These are phyloP conservation scores for Dromaius novaehollandiae DNA, from an alignment of 2,113 vertebrate genomes.

Conservation along the genomic window DNA sequence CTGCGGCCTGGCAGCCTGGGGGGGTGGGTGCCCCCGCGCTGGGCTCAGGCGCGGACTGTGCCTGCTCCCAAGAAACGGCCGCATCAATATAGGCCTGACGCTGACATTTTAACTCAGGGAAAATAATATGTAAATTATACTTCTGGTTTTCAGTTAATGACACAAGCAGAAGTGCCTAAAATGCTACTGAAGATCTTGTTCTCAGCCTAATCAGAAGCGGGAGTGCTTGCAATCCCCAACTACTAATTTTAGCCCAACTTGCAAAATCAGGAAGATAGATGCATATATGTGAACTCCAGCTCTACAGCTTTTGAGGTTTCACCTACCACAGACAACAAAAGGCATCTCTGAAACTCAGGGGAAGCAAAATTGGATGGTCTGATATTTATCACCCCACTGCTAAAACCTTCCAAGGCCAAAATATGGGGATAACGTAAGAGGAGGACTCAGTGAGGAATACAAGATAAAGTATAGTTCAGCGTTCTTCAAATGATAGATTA, in stretches of 20 bases:
- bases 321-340: not conserved
- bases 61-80: not conserved
- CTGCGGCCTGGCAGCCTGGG: not conserved
- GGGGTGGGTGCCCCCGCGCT: not conserved
- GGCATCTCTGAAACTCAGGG: not conserved
- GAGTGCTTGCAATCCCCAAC: slow-evolving; percentile 36
- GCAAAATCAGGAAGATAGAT: not conserved
- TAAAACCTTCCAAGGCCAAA: not conserved
- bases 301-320: not conserved
- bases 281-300: not conserved
- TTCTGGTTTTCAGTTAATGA: not conserved
- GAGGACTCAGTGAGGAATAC: not conserved
- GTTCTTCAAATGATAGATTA: slow-evolving; percentile 25
- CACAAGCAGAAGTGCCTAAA: slow-evolving; percentile 22
- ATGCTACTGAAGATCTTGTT: not conserved
- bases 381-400: not conserved
- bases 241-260: slow-evolving; percentile 17
- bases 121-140: not conserved
- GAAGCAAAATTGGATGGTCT: not conserved
- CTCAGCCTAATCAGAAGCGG: slow-evolving; percentile 39
- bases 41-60: not conserved
- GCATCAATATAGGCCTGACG: not conserved
- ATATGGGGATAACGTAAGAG: not conserved
- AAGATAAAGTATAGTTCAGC: not conserved
- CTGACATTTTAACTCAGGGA: not conserved